Conservation (phyloP, 2,888 invertebrate genomes). For the Clusia tigrina region DNA sequence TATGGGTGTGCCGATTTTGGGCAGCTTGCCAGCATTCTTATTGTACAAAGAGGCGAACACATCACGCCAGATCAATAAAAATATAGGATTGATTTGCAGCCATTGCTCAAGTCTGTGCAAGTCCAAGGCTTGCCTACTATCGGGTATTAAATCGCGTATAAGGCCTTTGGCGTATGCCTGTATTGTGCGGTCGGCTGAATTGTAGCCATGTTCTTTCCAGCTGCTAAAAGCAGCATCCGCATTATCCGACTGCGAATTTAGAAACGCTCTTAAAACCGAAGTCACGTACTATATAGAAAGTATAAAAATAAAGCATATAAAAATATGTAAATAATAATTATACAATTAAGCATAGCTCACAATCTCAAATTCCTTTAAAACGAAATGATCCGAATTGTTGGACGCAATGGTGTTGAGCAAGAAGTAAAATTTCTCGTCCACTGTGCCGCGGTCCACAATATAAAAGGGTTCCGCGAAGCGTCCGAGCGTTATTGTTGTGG, state of each 20-base stretch:
- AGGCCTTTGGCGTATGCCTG: conserved; percentile 70
- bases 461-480: conserved; percentile 76
- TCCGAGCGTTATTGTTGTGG: conserved; percentile 66
- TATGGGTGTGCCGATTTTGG: conserved; percentile 27
- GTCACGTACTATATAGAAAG: conserved; percentile 79
- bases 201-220: conserved; percentile 71
- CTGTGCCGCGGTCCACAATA: conserved; percentile 73
- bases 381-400: conserved; percentile 41
- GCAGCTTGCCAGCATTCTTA: conserved; percentile 30
- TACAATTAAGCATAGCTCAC: conserved; percentile 38
- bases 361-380: conserved; percentile 52
- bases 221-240: conserved; percentile 67
- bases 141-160: conserved; percentile 61
- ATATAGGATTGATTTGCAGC: conserved; percentile 66
- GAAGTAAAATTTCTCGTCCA: conserved; percentile 69
- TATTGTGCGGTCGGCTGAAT: conserved; percentile 67
- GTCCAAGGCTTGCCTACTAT: conserved; percentile 51
- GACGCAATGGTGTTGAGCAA: too few species aligned
- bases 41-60: conserved; percentile 68
- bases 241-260: conserved; percentile 72
- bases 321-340: too few species aligned
- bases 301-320: conserved; percentile 43
- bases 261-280: conserved; percentile 78
- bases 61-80: conserved; percentile 67
- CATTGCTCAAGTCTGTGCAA: conserved; percentile 55